phyloP scores from a whole-genome alignment of 2,888 invertebrate genomes.

The Monochamus alternatus region DNA sequence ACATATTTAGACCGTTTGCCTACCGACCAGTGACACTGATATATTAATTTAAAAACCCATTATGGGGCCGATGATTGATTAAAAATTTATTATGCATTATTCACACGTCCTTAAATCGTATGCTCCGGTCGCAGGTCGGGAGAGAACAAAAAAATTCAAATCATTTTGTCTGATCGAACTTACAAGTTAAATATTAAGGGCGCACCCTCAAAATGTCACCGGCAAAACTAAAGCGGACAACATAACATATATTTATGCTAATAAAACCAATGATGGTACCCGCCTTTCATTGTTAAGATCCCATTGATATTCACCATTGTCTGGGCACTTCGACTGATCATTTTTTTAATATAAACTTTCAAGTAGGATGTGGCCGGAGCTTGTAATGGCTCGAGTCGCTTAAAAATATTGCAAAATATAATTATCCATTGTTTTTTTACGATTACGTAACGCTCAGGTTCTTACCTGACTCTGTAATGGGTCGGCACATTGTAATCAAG shows the following conservation, averaged over 20 bases:
- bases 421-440: constrained; percentile 34
- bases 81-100: constrained; percentile 34
- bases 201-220: constrained; percentile 51
- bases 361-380: constrained; percentile 31
- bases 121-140: constrained; percentile 25
- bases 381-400: constrained; percentile 22
- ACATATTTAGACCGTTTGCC: constrained; percentile 11
- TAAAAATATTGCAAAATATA: constrained; percentile 36
- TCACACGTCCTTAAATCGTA: constrained; percentile 17
- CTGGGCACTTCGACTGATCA: constrained; percentile 57
- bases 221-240: constrained; percentile 50
- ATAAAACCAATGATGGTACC: constrained; percentile 60
- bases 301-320: constrained; percentile 67
- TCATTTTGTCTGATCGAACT: constrained; percentile 46
- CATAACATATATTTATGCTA: constrained; percentile 67
- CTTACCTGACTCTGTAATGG: constrained; percentile 16
- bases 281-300: constrained; percentile 65
- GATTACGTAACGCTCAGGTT: constrained; percentile 24
- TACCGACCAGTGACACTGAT: constrained; percentile 27
- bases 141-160: constrained; percentile 44
- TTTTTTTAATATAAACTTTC: constrained; percentile 47
- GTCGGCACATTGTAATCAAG: constrained; percentile 5
- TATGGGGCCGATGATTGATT: constrained; percentile 32
- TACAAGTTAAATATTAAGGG: constrained; percentile 47
- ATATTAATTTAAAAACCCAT: constrained; percentile 31